These are phyloP conservation scores for Volucella inanis DNA, from an alignment of 2,888 invertebrate genomes.

Conservation along the genomic window DNA sequence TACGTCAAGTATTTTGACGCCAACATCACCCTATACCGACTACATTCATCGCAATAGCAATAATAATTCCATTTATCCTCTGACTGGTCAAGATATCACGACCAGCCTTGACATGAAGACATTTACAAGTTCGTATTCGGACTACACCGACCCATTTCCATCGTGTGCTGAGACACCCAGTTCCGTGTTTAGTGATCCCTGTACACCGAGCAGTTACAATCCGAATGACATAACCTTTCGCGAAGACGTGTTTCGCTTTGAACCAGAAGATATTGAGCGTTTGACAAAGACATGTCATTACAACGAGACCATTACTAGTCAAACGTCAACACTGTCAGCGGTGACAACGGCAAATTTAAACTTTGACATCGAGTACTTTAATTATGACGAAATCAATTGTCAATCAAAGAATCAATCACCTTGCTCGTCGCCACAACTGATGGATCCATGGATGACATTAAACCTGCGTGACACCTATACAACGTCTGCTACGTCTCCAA, in stretches of 20 bases:
- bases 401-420: conserved; percentile 83
- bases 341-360: conserved; percentile 76
- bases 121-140: conserved; percentile 77
- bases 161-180: conserved; percentile 81
- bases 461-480: conserved; percentile 78
- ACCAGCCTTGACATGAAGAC: conserved; percentile 67
- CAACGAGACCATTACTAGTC: conserved; percentile 22
- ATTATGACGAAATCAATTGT: conserved; percentile 83
- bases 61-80: conserved; percentile 56
- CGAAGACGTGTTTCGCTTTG: conserved; percentile 82
- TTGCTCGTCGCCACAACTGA: conserved; percentile 82
- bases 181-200: conserved; percentile 80
- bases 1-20: conserved; percentile 74
- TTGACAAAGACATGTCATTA: conserved; percentile 77
- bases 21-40: conserved; percentile 77
- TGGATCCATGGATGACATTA: conserved; percentile 82
- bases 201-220: conserved; percentile 55
- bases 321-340: conserved; percentile 34
- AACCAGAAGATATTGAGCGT: conserved; percentile 83
- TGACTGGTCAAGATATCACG: conserved; percentile 66
- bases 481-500: conserved; percentile 65
- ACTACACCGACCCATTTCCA: conserved; percentile 80
- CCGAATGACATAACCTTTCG: conserved; percentile 50
- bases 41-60: conserved; percentile 59
- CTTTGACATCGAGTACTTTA: conserved; percentile 82